These are phyloP conservation scores for Lagodon rhomboides DNA, from an alignment of 2,797 vertebrate genomes.

Conservation along the genomic window DNA sequence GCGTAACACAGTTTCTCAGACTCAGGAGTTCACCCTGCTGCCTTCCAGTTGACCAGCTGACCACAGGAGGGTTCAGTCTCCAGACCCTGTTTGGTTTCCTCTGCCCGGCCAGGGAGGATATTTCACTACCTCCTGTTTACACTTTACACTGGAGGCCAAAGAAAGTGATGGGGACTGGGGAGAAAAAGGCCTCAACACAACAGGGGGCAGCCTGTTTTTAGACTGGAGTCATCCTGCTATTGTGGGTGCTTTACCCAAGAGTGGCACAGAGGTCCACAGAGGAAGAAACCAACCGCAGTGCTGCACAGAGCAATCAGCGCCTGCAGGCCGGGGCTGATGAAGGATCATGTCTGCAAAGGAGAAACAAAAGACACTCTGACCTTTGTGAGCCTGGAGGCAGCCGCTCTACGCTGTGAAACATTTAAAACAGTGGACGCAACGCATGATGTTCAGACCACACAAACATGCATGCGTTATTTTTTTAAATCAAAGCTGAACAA, in stretches of 20 bases:
- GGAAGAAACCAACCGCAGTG: slow-evolving; percentile 20
- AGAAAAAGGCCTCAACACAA: slow-evolving; percentile 42
- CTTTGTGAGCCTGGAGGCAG: slow-evolving; percentile 22
- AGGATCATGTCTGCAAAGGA: slow-evolving; percentile 44
- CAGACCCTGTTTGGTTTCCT: slow-evolving; percentile 73
- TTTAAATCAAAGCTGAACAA: not conserved
- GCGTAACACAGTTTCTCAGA: slow-evolving; percentile 43
- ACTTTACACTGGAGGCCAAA: slow-evolving; percentile 45
- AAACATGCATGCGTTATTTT: not conserved
- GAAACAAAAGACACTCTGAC: slow-evolving; percentile 39
- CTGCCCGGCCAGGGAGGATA: slow-evolving; percentile 56
- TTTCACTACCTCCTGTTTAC: slow-evolving; percentile 79
- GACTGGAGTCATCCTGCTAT: slow-evolving; percentile 73
- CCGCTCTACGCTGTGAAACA: slow-evolving; percentile 18
- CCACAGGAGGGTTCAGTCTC: slow-evolving; percentile 67
- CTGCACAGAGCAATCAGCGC: slow-evolving; percentile 42
- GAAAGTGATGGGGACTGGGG: slow-evolving; percentile 62
- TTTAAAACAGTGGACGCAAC: not conserved
- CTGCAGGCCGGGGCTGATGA: slow-evolving; percentile 48
- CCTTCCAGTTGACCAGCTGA: slow-evolving; percentile 62
- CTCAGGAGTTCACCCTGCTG: slow-evolving; percentile 36
- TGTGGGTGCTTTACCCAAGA: slow-evolving; percentile 64
- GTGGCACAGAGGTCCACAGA: slow-evolving; percentile 25
- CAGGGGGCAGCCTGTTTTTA: slow-evolving; percentile 62
- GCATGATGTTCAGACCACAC: not conserved